phyloP scores from a whole-genome alignment of 2,888 invertebrate genomes.

The Cynaeus angustus region DNA sequence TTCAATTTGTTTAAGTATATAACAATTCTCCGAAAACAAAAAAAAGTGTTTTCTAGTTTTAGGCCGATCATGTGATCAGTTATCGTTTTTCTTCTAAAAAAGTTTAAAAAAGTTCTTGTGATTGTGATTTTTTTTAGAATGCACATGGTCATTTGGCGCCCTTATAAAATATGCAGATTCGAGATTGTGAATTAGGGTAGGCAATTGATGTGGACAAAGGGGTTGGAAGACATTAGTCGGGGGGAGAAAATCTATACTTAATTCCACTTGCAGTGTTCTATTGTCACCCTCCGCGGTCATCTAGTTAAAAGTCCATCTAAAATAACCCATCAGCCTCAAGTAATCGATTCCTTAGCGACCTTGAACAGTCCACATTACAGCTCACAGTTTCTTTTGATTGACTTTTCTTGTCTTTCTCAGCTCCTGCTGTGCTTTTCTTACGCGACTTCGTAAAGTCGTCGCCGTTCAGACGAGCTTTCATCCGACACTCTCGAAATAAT shows the following conservation, averaged over 20 bases:
- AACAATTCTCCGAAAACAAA: no score
- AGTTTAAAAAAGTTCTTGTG: no score
- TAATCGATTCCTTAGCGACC: conserved; percentile 40
- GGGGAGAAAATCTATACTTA: conserved; percentile 68
- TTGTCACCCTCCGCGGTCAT: conserved; percentile 57
- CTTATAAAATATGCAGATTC: conserved; percentile 62
- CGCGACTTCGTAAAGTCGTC: conserved; percentile 20
- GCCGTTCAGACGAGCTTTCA: conserved; percentile 33
- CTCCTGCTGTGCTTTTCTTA: conserved; percentile 29
- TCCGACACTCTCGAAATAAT: conserved; percentile 33
- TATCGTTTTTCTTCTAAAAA: no score
- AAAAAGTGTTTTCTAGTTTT: no score
- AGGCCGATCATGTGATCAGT: no score
- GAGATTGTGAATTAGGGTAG: conserved; percentile 64
- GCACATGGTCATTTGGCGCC: conserved; percentile 50
- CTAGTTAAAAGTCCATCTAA: conserved; percentile 54
- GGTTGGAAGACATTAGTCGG: conserved; percentile 66
- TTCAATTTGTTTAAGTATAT: no score
- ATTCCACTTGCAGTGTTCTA: conserved; percentile 62
- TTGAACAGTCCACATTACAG: conserved; percentile 40
- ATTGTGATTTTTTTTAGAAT: conserved; percentile 35
- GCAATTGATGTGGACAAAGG: conserved; percentile 68
- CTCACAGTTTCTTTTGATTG: conserved; percentile 48
- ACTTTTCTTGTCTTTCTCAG: conserved; percentile 44
- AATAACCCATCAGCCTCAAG: conserved; percentile 40